Conservation (phyloP, 2,888 invertebrate genomes). For the Macrosoma leucophasiata region DNA sequence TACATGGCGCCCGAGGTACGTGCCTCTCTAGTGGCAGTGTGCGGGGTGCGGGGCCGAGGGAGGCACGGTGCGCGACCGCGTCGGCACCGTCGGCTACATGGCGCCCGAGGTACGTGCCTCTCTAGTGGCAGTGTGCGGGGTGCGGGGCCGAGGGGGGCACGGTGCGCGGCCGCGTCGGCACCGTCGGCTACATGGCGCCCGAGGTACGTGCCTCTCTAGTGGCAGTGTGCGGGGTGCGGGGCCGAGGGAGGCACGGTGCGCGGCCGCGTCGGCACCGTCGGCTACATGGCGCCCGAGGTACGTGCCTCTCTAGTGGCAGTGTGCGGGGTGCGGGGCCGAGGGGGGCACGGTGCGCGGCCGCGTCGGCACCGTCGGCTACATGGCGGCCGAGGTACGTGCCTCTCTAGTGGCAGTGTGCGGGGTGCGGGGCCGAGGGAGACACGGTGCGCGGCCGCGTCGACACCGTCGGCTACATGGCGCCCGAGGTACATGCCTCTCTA, state of each 20-base stretch:
- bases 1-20: conserved; percentile 86
- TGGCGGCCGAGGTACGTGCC: conserved; percentile 80
- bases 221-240: conserved; percentile 99
- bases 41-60: conserved; percentile 99
- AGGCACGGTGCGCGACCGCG: conserved; percentile 96
- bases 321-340: conserved; percentile 99
- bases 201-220: too few species aligned
- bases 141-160: conserved; percentile 98
- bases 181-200: conserved; percentile 95
- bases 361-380: conserved; percentile 99
- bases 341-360: conserved; percentile 97
- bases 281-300: conserved; percentile 88
- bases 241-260: conserved; percentile 97
- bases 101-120: conserved; percentile 74
- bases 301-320: too few species aligned
- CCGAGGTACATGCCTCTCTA: conserved; percentile 60
- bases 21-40: too few species aligned
- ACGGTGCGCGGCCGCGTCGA: conserved; percentile 98
- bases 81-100: conserved; percentile 99
- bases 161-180: conserved; percentile 97
- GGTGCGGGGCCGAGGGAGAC: conserved; percentile 98
- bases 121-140: too few species aligned
- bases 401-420: too few species aligned
- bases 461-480: conserved; percentile 97
- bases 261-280: conserved; percentile 98